These are phyloP conservation scores for Habrosyne pyritoides DNA, from an alignment of 2,888 invertebrate genomes.

Conservation along the genomic window DNA sequence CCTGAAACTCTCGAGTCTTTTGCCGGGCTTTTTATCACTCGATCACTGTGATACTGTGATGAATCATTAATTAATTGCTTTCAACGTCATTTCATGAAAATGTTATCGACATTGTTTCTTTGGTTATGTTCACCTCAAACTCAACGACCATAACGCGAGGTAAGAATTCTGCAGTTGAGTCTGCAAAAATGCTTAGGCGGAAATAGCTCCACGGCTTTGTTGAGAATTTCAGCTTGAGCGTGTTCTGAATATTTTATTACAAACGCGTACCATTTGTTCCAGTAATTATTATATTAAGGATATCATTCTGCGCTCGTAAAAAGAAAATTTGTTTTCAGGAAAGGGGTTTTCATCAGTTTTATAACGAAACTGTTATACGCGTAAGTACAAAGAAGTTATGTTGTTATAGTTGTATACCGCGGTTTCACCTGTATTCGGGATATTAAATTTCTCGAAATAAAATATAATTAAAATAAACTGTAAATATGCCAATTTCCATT, in stretches of 20 bases:
- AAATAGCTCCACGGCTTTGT: conserved; percentile 55
- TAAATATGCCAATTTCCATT: too few relatives aligned
- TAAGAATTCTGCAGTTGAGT: conserved; percentile 9
- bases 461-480: too few relatives aligned
- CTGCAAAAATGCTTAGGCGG: conserved; percentile 54
- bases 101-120: neutral
- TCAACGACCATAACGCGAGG: conserved; percentile 13
- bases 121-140: neutral
- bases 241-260: conserved; percentile 55
- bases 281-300: neutral
- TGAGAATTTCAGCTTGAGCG: conserved; percentile 51
- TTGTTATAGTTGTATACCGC: too few relatives aligned
- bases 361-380: neutral
- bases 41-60: too few relatives aligned
- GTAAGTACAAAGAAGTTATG: too few relatives aligned
- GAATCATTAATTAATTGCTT: too few relatives aligned
- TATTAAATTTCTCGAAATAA: too few relatives aligned
- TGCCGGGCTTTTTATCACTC: too few relatives aligned
- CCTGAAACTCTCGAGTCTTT: too few relatives aligned
- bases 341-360: too few relatives aligned
- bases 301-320: neutral
- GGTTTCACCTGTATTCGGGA: too few relatives aligned
- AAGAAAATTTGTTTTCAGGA: neutral
- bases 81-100: too few relatives aligned
- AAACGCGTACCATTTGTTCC: conserved; percentile 31